phyloP scores from a whole-genome alignment of 2,888 invertebrate genomes.

The Heteromyza rotundicornis region DNA sequence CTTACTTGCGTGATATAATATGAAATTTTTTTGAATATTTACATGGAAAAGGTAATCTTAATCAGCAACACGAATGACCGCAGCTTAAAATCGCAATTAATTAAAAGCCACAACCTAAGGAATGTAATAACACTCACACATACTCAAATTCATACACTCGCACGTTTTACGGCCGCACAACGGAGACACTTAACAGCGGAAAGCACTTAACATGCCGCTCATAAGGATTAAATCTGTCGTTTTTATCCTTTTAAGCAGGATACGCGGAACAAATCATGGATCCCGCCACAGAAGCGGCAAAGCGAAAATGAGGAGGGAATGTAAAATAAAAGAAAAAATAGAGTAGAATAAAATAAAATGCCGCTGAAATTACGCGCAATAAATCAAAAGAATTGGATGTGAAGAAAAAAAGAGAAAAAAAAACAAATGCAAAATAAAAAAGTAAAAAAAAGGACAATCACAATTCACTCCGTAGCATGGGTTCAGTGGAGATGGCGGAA shows the following conservation, averaged over 20 bases:
- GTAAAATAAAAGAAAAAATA: too few species aligned
- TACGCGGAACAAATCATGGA: constrained; percentile 25
- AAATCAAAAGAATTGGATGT: constrained; percentile 15
- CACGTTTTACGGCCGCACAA: constrained; percentile 1
- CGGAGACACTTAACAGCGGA: constrained; percentile 37
- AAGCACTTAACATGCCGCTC: constrained; percentile 40
- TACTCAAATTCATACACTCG: too few species aligned
- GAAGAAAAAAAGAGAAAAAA: background rate
- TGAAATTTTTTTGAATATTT: too few species aligned
- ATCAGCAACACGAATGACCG: too few species aligned
- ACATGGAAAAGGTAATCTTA: too few species aligned
- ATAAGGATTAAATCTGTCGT: constrained; percentile 26
- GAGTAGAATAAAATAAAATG: background rate
- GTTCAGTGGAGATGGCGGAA: too few species aligned
- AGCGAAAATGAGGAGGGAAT: background rate
- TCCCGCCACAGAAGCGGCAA: background rate
- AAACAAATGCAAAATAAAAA: background rate
- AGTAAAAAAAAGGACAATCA: too few species aligned
- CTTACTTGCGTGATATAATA: too few species aligned
- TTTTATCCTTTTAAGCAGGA: constrained; percentile 17
- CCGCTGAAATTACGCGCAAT: constrained; percentile 16
- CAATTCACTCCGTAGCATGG: too few species aligned
- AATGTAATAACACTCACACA: background rate
- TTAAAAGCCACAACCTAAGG: too few species aligned
- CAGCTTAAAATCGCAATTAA: too few species aligned